These are phyloP conservation scores for Hoplias malabaricus DNA, from an alignment of 2,113 vertebrate genomes.

Conservation along the genomic window DNA sequence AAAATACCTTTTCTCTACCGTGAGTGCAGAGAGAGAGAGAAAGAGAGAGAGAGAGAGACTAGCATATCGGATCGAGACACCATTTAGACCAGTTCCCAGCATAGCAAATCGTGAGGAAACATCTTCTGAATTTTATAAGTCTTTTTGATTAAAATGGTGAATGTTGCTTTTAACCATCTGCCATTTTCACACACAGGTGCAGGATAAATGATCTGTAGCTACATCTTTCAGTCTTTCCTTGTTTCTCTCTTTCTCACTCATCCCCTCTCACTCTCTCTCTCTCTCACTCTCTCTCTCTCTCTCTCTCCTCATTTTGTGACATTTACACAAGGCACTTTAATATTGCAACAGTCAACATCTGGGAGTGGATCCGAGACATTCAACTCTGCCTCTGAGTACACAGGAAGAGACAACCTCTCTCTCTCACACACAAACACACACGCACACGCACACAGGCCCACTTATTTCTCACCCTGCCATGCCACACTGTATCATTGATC, in stretches of 20 bases:
- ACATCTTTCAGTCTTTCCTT: background rate
- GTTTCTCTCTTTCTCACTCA: slow-evolving; percentile 7
- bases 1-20: too few species aligned
- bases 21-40: too few species aligned
- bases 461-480: slow-evolving; percentile 54
- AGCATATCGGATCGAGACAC: too few species aligned
- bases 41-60: too few species aligned
- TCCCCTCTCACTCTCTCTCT: background rate
- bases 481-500: slow-evolving; percentile 19
- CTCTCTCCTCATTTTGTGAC: slow-evolving; percentile 51
- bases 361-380: slow-evolving; percentile 53
- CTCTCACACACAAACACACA: slow-evolving; percentile 25
- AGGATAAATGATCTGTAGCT: background rate
- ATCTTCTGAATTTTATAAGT: too few species aligned
- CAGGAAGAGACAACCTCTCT: slow-evolving; percentile 24
- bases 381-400: slow-evolving; percentile 41
- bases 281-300: background rate
- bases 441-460: slow-evolving; percentile 7
- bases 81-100: too few species aligned
- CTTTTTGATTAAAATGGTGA: too few species aligned
- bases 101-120: too few species aligned
- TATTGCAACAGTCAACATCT: slow-evolving; percentile 61
- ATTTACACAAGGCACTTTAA: slow-evolving; percentile 66
- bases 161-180: too few species aligned
- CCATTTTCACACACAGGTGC: slow-evolving; percentile 9